Percentiles rank a stretch among this genome's conserved stretches.
These are phyloP conservation scores for Meriones psammophilus DNA, from an alignment of 2,797 vertebrate genomes.

Conservation along the genomic window DNA sequence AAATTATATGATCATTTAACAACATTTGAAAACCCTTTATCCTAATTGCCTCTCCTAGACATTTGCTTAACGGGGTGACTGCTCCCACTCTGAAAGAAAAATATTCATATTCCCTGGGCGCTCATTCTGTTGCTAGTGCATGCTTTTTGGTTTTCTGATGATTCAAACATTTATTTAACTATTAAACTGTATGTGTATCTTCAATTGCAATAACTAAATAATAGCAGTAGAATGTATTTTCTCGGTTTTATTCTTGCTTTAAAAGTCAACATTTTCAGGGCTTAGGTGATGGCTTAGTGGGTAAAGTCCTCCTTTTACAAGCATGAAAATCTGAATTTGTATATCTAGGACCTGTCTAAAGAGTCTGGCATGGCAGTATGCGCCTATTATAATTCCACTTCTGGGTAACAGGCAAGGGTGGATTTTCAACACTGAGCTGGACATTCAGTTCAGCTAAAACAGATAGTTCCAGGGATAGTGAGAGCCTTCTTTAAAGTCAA, in stretches of 20 bases:
- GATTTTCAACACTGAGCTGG: too few species aligned
- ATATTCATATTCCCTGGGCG: slow-evolving; percentile 4
- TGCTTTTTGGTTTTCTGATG: neutral
- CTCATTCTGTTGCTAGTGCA: neutral
- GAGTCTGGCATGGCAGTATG: neutral
- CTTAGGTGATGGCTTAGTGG: neutral
- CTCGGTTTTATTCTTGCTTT: neutral
- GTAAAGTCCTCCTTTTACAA: neutral
- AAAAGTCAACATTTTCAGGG: neutral
- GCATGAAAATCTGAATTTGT: too few species aligned
- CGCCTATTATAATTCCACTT: neutral
- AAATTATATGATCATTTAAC: slow-evolving; percentile 24
- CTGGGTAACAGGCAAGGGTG: too few species aligned
- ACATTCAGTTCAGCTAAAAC: fast-evolving
- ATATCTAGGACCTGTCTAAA: too few species aligned
- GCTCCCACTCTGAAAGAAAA: slow-evolving; percentile 28
- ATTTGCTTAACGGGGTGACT: slow-evolving; percentile 53
- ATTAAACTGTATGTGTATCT: neutral
- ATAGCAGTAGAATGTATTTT: neutral
- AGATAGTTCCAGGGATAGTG: neutral
- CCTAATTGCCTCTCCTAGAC: slow-evolving; percentile 60
- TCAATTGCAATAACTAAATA: neutral
- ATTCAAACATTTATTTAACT: neutral
- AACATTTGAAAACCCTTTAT: slow-evolving; percentile 56
- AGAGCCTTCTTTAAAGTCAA: neutral